A percentile compares a stretch with the other conserved stretches of the same genome.
These are phyloP conservation scores for Eutolmus rufibarbis DNA, from an alignment of 2,888 invertebrate species.

Conservation along the genomic window DNA sequence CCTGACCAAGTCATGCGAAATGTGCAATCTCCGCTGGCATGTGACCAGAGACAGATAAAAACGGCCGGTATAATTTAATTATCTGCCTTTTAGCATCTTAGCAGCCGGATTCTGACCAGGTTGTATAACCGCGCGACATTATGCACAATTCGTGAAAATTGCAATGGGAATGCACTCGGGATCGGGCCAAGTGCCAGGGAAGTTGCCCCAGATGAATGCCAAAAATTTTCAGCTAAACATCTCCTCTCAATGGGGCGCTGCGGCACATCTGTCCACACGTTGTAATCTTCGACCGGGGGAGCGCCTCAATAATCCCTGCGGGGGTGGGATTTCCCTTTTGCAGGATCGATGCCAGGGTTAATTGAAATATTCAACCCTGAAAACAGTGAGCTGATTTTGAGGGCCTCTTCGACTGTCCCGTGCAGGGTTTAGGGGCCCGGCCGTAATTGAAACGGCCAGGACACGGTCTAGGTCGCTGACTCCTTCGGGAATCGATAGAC, in stretches of 20 bases:
- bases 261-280: conserved; percentile 14
- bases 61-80: conserved; percentile 16
- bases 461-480: neutral
- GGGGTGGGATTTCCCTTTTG: neutral
- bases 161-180: neutral
- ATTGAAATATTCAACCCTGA: conserved; percentile 27
- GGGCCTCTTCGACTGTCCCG: neutral
- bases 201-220: conserved; percentile 16
- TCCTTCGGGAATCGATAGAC: neutral
- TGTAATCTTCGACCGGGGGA: neutral
- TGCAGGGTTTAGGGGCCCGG: neutral
- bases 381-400: neutral
- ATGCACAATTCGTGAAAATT: conserved; percentile 19
- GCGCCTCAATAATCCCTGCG: neutral
- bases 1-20: neutral
- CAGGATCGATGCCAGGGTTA: conserved; percentile 8
- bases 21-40: neutral
- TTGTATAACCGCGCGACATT: neutral
- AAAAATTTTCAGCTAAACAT: conserved; percentile 8
- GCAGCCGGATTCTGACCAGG: neutral
- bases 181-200: conserved; percentile 1
- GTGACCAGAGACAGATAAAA: neutral
- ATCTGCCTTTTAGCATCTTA: neutral
- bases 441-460: neutral
- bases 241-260: neutral